Base-by-base conservation (phyloP, 2,113 vertebrate genomes). In the Seriola dumerili region DNA sequence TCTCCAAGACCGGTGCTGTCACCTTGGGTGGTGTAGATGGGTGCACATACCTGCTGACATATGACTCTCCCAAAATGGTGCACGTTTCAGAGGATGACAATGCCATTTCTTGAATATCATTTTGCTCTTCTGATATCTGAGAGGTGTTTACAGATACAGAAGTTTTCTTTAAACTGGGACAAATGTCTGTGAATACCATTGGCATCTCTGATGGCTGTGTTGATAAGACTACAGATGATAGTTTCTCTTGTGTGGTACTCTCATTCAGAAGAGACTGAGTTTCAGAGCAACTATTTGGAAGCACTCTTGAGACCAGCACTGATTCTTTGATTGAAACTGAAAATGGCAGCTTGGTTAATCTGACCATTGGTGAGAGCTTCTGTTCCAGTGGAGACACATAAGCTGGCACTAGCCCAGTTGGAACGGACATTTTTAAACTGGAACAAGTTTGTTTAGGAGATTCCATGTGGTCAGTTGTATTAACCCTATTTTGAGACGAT, bases 271-370 rank as follows among this genome's bases (percentile, higher is more conserved):
- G 2, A 11, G 55, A 48, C 6, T 10, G 13, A 9, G 8, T 17
- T 62, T 73, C 36, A 72, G 55, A 63, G 25, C 17, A 68, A 65
- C 9, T n/a, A 61, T 38, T 21, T 46, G 40, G 34, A 17, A n/a
- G 8, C 8, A 82, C 34, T 52, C 6, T 71, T 10, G 81, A 72
- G 2, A 91, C 21, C 0, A 58, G 79, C 9, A 89, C 38, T 1
- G 88, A 50, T 25, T 87, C 36, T 61, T 84, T 34, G 1, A 69
- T 29, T 21, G 78, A 80, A 17, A 89, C 1, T 29, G n/a, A 50
- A 68, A 87, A 79, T 29, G 85, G 71, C 16, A 92, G 71, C 34
- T 79, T 87, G 4, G 36, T 74, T 75, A 92, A 85, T 87, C 44
- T 85, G 25, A 91, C 86, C 19, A 90, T 76, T 25, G 83, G 48